phyloP scores from a whole-genome alignment of 1,140 invertebrate genomes.

The Diabrotica undecimpunctata region DNA sequence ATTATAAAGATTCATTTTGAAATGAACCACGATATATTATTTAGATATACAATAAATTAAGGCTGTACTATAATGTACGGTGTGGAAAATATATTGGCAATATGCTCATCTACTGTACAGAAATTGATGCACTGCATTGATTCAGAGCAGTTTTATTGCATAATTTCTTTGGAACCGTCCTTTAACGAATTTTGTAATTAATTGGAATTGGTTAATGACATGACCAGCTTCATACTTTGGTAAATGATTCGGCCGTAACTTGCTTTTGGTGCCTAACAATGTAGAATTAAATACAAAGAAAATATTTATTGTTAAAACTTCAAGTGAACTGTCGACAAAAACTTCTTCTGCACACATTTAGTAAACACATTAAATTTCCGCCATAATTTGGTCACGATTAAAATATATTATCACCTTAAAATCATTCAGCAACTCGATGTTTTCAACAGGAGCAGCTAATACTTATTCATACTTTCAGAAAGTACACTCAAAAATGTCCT shows the following conservation, averaged over 20 bases:
- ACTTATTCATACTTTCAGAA: conserved; percentile 8
- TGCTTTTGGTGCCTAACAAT: background rate
- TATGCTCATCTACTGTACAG: too few relatives aligned
- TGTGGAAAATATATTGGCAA: too few relatives aligned
- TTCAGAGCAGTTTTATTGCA: too few relatives aligned
- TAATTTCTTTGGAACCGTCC: too few relatives aligned
- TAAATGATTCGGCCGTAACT: background rate
- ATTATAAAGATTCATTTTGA: too few relatives aligned
- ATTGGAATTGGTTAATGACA: background rate
- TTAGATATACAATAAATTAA: too few relatives aligned
- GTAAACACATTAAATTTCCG: conserved; percentile 17
- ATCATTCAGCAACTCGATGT: conserved; percentile 19
- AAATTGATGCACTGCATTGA: too few relatives aligned
- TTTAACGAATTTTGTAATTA: too few relatives aligned
- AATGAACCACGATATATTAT: too few relatives aligned
- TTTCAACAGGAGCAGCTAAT: conserved; percentile 16
- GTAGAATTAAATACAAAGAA: background rate
- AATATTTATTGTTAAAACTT: background rate
- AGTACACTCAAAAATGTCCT: conserved; percentile 21
- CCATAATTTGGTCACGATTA: conserved; percentile 33
- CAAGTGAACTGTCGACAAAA: background rate
- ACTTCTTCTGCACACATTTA: background rate
- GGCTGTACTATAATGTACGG: too few relatives aligned
- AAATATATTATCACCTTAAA: conserved; percentile 17
- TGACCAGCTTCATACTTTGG: background rate